Evolutionary conservation across 2,797 vertebrate species (phyloP).

Genomic region (Carcharodon carcharias): DNA sequence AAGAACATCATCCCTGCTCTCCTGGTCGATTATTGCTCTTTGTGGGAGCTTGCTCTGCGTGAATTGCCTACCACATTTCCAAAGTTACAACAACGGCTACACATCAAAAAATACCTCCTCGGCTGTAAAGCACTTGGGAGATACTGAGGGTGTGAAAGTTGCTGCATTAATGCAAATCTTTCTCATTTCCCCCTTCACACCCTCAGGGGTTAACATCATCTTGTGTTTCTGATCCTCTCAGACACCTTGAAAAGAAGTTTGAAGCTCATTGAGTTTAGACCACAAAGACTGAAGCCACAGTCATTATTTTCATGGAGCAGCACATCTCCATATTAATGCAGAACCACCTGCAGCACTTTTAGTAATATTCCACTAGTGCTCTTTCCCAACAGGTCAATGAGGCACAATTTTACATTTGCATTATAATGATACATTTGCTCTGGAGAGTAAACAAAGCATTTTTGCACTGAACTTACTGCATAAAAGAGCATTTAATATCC

Average conservation of each 20-base stretch:
- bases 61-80: too few species aligned
- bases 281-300: background rate
- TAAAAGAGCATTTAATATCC: background rate
- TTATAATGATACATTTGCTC: background rate
- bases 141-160: too few species aligned
- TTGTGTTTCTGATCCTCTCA: background rate
- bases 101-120: too few species aligned
- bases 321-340: background rate
- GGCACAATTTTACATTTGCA: background rate
- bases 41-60: too few species aligned
- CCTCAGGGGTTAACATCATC: background rate
- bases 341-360: background rate
- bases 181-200: background rate
- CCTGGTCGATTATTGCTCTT: too few species aligned
- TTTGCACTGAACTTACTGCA: background rate
- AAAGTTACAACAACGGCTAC: too few species aligned
- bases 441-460: background rate
- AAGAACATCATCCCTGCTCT: too few species aligned
- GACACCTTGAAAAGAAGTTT: background rate
- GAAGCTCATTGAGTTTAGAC: background rate
- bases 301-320: background rate
- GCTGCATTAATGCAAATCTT: too few species aligned
- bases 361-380: background rate
- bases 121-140: too few species aligned
- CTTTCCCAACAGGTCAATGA: background rate